Percentiles rank a stretch among this genome's conserved stretches.
Conservation (phyloP, 2,888 invertebrate species). For the Cheilosia grossa region DNA sequence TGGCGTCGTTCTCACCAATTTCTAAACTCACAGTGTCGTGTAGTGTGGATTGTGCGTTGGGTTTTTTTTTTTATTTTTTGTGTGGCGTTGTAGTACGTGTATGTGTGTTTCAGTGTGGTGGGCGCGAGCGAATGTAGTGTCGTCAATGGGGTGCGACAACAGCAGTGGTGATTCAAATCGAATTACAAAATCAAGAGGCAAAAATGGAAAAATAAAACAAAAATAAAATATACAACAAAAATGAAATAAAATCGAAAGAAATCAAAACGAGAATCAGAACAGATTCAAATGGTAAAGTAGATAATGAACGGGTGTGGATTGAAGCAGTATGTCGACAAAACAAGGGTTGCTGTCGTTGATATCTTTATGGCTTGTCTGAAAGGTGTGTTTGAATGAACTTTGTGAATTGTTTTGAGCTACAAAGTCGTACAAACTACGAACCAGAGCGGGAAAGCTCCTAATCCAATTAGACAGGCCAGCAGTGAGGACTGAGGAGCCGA, state of each 20-base stretch:
- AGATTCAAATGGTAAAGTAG: conserved; percentile 34
- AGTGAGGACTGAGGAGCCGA: conserved; percentile 15
- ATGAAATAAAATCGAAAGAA: conserved; percentile 62
- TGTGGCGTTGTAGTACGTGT: conserved; percentile 17
- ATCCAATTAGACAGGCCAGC: conserved; percentile 64
- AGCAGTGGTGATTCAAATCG: conserved; percentile 72
- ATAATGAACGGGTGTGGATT: conserved; percentile 39
- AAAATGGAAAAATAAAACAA: conserved; percentile 52
- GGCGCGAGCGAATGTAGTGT: conserved; percentile 65
- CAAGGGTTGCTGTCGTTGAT: conserved; percentile 19
- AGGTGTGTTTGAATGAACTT: conserved; percentile 44
- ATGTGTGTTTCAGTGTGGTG: conserved; percentile 37
- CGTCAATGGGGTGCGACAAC: conserved; percentile 75
- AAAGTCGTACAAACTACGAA: neutral
- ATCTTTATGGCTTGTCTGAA: conserved; percentile 4
- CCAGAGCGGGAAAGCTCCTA: conserved; percentile 28
- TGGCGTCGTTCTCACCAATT: conserved; percentile 76
- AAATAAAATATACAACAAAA: conserved; percentile 48
- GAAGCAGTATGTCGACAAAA: conserved; percentile 21
- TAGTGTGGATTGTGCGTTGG: conserved; percentile 39
- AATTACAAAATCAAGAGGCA: conserved; percentile 69
- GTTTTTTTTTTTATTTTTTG: conserved; percentile 30
- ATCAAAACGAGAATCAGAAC: conserved; percentile 53
- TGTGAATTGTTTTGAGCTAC: neutral
- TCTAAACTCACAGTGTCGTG: conserved; percentile 62